Base-by-base conservation (phyloP, 2,797 vertebrate species). In the Sebastes hubbsi region DNA sequence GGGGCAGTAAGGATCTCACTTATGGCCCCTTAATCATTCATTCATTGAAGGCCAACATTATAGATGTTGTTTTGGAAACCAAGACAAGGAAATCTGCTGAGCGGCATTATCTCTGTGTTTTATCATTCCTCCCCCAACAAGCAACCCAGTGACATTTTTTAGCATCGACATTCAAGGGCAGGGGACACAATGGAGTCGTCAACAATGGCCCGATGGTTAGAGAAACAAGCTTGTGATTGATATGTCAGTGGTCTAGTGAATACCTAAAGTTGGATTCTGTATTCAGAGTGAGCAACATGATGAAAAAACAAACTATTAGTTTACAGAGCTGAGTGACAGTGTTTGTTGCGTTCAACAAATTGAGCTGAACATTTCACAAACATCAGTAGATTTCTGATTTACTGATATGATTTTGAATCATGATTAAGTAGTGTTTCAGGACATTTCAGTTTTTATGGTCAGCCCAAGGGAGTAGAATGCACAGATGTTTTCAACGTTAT, bases 1-100 rank as follows among this genome's bases (percentile, higher is more conserved):
- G 30, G 80, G 68, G 22, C 77, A 70, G 65, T 60, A 29, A 77
- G 63, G 54, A 54, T 74, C 72, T 80, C 60, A 63, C 58, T 80
- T 78, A 87, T 78, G 71, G 63, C 56, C 60, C 66, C 34, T 79
- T 78, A 76, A 86, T 88, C 82, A 86, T 85, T 34, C 59, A 77
- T 83, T 75, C 67, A 68, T 5, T 20, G 78, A 81, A 81, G 73
- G 67, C 49, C 16, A 10, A 68, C 56, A 54, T 84, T 79, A 67
- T 67, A 68, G 65, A 80, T 87, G 81, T 80, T 82, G 70, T 83
- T 81, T 65, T 24, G 63, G 65, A 69, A 87, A 75, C 52, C 55
- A 71, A 72, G 68, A 76, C 62, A 77, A 76, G 38, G 7, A 80
- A 76, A 69, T 65, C 13, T 75, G 77, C 80, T 73, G 78, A 82